Conservation (phyloP, 2,113 vertebrate genomes). For the Rhodinocichla rosea region DNA sequence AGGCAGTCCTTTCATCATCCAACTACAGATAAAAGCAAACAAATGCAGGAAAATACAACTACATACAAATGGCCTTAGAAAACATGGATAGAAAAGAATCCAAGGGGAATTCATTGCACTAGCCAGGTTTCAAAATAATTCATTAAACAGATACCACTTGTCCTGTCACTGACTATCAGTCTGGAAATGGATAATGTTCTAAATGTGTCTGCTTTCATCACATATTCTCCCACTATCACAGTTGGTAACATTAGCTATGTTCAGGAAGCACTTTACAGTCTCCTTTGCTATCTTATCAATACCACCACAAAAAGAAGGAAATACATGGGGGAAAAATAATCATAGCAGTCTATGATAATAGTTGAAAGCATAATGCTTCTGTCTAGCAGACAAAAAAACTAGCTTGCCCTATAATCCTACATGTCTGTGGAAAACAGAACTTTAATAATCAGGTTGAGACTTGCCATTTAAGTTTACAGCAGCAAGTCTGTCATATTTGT, state of each 20-base stretch:
- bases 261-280: constrained; percentile 42
- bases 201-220: constrained; percentile 30
- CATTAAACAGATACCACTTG: constrained; percentile 48
- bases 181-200: constrained; percentile 51
- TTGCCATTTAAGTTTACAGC: constrained; percentile 59
- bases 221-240: neutral
- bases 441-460: constrained; percentile 64
- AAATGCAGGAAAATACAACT: neutral
- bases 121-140: constrained; percentile 43
- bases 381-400: constrained; percentile 8
- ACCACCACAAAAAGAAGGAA: constrained; percentile 27
- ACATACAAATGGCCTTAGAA: constrained; percentile 23
- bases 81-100: neutral
- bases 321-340: neutral
- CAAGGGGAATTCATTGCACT: neutral
- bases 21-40: constrained; percentile 8
- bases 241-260: constrained; percentile 10
- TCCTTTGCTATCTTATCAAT: constrained; percentile 29
- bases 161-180: constrained; percentile 35
- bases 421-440: constrained; percentile 29
- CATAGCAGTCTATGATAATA: neutral
- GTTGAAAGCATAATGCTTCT: constrained; percentile 48
- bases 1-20: neutral
- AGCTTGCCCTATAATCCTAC: constrained; percentile 13
- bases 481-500: constrained; percentile 56